Evolutionary conservation across 2,888 invertebrate species (phyloP), one percentile per base, ranked within the genome.

Genomic region (Gastracanthus pulcherrimus): DNA sequence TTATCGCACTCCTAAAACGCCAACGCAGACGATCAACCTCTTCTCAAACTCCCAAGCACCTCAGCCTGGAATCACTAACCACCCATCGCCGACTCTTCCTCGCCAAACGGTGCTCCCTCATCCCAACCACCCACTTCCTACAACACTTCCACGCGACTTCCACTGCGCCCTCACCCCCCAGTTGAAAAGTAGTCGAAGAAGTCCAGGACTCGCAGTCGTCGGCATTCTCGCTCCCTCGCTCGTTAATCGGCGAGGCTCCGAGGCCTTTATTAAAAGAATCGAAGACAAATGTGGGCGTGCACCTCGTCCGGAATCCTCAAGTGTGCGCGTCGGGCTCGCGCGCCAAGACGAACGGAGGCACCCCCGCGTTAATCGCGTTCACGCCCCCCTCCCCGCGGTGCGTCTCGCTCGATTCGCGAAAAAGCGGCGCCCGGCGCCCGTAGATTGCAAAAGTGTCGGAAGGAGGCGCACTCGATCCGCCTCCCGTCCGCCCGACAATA

Each of bases 201-300:
- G 36, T 19, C 62, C 34, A 62, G 34, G 34, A n/a, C 13, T 16
- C 34, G 62, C 7, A 23, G 23, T 58, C 11, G n/a, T 29, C 29
- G 16, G 7, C n/a, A n/a, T n/a, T n/a, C n/a, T n/a, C n/a, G n/a
- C n/a, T n/a, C n/a, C n/a, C n/a, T n/a, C 7, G 89, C 90, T 92
- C 92, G 92, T 92, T 92, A 92, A 92, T 92, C 90, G 90, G 11
- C 41, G 13, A 23, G n/a, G n/a, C n/a, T n/a, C n/a, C 75, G 84
- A 76, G 88, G 87, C 89, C 89, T 92, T 92, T 92, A 92, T 92
- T 92, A 92, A 92, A 92, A 92, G 92, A 92, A 92, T 92, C 88
- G 91, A 74, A 69, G 90, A 92, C 92, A 92, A 92, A 92, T 92
- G 92, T 92, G 91, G 92, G 92, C 92, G 92, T 87, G n/a, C n/a